These are phyloP conservation scores for Dysdera silvatica DNA, from an alignment of 1,140 invertebrate genomes.

Conservation along the genomic window DNA sequence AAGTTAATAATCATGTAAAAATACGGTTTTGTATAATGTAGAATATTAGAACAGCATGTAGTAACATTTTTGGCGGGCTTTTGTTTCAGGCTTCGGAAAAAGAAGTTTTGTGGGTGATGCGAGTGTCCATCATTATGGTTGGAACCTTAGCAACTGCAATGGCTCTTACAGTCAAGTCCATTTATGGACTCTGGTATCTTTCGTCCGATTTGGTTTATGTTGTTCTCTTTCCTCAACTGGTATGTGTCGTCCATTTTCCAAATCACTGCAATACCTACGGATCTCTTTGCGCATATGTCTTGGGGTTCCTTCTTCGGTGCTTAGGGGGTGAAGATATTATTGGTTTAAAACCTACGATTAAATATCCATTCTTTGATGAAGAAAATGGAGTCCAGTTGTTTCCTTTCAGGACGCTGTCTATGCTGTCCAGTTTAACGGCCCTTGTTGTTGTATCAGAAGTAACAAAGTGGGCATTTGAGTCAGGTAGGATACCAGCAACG, in stretches of 20 bases:
- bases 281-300: conserved; percentile 76
- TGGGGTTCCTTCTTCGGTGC: conserved; percentile 76
- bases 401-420: conserved; percentile 79
- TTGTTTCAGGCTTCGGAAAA: conserved; percentile 72
- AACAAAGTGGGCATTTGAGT: conserved; percentile 62
- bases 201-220: conserved; percentile 97
- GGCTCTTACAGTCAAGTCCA: conserved; percentile 90
- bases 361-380: conserved; percentile 76
- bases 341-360: conserved; percentile 68
- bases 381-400: conserved; percentile 59
- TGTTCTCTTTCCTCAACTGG: conserved; percentile 90
- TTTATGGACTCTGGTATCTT: conserved; percentile 95
- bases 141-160: conserved; percentile 85
- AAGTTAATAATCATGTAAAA: too few species aligned
- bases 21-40: too few species aligned
- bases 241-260: conserved; percentile 94
- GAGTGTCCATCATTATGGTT: conserved; percentile 82
- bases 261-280: conserved; percentile 93
- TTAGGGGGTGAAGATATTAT: conserved; percentile 78
- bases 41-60: neutral
- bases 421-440: conserved; percentile 65
- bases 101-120: conserved; percentile 98
- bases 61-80: too few species aligned
- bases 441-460: conserved; percentile 59
- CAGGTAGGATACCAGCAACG: conserved; percentile 69